phyloP scores from a whole-genome alignment of 2,113 vertebrate genomes.

The Neotoma lepida region DNA sequence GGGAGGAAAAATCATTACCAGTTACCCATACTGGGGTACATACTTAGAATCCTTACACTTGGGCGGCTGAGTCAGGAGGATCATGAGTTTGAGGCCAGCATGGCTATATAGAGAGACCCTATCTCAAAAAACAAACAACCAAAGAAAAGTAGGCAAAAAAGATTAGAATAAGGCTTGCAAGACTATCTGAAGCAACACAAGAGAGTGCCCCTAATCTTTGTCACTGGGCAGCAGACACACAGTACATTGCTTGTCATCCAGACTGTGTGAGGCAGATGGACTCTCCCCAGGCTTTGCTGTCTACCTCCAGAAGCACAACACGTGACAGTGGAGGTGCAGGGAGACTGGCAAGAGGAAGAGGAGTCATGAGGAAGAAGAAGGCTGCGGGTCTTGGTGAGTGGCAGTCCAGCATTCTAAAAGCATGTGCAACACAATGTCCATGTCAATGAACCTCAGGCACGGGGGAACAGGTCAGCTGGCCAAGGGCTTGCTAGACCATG shows the following conservation, averaged over 20 bases:
- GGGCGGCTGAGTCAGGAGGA: neutral
- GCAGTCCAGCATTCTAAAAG: neutral
- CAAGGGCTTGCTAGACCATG: neutral
- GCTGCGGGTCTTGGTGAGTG: neutral
- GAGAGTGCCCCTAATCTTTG: neutral
- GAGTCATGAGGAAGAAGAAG: no score
- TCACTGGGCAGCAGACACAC: neutral
- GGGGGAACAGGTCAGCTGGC: neutral
- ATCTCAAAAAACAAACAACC: neutral
- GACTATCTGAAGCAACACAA: neutral
- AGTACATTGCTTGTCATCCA: neutral
- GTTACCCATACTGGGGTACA: neutral
- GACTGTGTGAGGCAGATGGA: no score
- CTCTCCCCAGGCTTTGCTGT: neutral
- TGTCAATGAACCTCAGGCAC: neutral
- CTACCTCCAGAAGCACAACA: neutral
- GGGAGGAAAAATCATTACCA: neutral
- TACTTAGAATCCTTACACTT: neutral
- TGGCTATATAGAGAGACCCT: neutral
- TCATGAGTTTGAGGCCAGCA: neutral
- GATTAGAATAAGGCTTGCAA: neutral
- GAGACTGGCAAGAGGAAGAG: neutral
- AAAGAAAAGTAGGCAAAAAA: neutral
- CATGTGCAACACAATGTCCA: no score
- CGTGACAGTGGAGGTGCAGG: neutral